phyloP scores from a whole-genome alignment of 2,888 invertebrate genomes.

The Epinotia nisella region DNA sequence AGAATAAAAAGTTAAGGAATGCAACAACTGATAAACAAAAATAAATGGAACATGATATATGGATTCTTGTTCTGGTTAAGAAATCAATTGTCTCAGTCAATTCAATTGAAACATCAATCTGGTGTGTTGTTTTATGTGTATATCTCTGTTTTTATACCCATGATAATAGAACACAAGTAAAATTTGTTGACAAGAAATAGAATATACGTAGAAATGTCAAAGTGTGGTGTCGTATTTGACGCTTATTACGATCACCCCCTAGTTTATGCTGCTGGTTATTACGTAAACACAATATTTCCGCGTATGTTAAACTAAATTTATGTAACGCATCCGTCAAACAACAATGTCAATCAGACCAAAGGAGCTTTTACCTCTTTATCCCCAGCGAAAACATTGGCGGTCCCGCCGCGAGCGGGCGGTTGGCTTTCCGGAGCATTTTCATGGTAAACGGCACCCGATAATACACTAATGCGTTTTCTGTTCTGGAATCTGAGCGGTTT shows the following conservation, averaged over 20 bases:
- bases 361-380: conserved; percentile 78
- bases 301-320: conserved; percentile 58
- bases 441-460: conserved; percentile 86
- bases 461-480: conserved; percentile 93
- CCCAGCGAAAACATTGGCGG: conserved; percentile 78
- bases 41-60: background rate
- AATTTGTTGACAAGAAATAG: conserved; percentile 70
- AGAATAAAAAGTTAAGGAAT: background rate
- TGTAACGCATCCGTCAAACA: conserved; percentile 56
- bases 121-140: background rate
- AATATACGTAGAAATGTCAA: conserved; percentile 73
- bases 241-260: conserved; percentile 63
- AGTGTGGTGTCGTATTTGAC: conserved; percentile 60
- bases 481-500: conserved; percentile 94
- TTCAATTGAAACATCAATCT: background rate
- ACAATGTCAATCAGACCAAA: conserved; percentile 43
- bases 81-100: background rate
- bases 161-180: background rate
- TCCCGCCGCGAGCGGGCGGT: conserved; percentile 76
- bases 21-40: background rate
- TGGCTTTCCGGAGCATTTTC: conserved; percentile 77
- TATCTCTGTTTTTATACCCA: background rate
- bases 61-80: background rate
- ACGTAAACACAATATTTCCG: conserved; percentile 79
- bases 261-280: conserved; percentile 68